Conservation (phyloP, 2,797 vertebrate species). For the Argyrosomus regius region DNA sequence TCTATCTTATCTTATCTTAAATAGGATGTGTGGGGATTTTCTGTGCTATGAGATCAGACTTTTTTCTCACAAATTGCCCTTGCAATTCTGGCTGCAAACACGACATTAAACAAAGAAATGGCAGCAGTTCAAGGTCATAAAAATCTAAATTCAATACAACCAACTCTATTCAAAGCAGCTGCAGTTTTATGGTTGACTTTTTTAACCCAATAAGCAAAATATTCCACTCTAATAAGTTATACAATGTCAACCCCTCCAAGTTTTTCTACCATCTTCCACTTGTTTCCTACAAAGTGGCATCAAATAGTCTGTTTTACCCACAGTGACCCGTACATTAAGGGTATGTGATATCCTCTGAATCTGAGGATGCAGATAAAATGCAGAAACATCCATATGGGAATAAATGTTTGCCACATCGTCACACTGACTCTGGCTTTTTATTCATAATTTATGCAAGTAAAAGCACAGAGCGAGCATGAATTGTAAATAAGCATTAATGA, state of each 20-base stretch:
- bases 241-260: background rate
- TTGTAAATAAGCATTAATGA: constrained; percentile 64
- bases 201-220: background rate
- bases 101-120: background rate
- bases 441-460: constrained; percentile 62
- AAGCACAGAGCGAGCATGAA: constrained; percentile 55
- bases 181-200: background rate
- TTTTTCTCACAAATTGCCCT: background rate
- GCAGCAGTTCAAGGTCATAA: background rate
- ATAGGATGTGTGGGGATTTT: background rate
- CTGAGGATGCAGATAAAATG: constrained; percentile 46
- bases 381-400: constrained; percentile 27
- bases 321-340: constrained; percentile 19
- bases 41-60: background rate
- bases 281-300: constrained; percentile 7
- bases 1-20: too few species aligned
- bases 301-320: constrained; percentile 2
- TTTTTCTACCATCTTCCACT: background rate
- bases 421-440: constrained; percentile 37
- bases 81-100: background rate
- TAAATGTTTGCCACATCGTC: constrained; percentile 42
- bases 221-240: background rate
- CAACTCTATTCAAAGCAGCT: background rate
- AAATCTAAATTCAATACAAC: constrained; percentile 3
- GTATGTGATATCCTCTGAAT: constrained; percentile 30